These are phyloP conservation scores for Drosophila bocqueti DNA, from an alignment of 1,140 invertebrate species.

Conservation along the genomic window DNA sequence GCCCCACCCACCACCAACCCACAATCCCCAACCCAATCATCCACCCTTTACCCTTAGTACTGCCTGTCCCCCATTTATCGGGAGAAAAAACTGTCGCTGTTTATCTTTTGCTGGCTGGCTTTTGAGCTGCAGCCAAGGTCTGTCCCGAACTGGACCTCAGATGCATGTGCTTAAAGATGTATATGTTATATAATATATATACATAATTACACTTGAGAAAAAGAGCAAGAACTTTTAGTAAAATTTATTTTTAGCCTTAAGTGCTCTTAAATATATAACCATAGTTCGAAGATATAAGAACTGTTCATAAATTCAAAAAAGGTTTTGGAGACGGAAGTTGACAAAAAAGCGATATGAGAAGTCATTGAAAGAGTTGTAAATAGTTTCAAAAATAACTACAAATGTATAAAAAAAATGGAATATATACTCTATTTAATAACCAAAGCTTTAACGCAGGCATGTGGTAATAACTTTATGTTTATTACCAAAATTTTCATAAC, in stretches of 20 bases:
- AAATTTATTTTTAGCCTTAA: background rate
- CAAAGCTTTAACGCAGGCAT: background rate
- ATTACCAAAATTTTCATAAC: background rate
- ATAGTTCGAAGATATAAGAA: background rate
- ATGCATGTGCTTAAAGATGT: slow-evolving; percentile 18
- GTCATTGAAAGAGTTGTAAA: background rate
- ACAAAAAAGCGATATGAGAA: background rate
- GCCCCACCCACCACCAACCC: background rate
- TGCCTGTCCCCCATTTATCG: slow-evolving; percentile 43
- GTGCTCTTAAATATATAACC: background rate
- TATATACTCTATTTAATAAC: too few relatives aligned
- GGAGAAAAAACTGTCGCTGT: slow-evolving; percentile 74
- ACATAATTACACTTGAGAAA: slow-evolving; percentile 2
- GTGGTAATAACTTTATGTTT: background rate
- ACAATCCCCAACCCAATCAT: background rate
- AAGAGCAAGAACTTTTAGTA: background rate
- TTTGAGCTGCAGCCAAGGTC: slow-evolving; percentile 46
- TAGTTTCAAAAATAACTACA: background rate
- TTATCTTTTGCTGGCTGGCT: slow-evolving; percentile 63
- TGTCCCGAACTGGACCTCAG: slow-evolving; percentile 40
- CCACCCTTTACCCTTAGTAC: slow-evolving; percentile 2
- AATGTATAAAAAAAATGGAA: too few relatives aligned
- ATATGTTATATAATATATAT: slow-evolving; percentile 27
- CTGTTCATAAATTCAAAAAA: background rate
- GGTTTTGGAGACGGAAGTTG: background rate